Percentiles rank a stretch among this genome's conserved stretches.
phyloP scores from a whole-genome alignment of 1,140 invertebrate genomes.

The Drosophila nikananu region DNA sequence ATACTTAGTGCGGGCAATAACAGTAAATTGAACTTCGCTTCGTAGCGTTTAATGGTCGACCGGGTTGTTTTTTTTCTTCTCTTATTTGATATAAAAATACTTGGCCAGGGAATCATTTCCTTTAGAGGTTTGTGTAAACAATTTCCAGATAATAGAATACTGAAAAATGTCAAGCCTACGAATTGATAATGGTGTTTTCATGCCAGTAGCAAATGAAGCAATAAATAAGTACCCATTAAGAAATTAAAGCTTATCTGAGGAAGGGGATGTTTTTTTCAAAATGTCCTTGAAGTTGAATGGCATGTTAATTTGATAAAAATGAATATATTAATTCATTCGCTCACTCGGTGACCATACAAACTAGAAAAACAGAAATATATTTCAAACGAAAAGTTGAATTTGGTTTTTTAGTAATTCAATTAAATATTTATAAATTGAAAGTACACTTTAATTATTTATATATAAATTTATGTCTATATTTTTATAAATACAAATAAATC shows the following conservation, averaged over 20 bases:
- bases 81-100: slow-evolving; percentile 19
- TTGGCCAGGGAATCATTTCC: not conserved
- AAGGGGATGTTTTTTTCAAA: not conserved
- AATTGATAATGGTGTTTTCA: not conserved
- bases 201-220: not conserved
- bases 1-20: slow-evolving; percentile 54
- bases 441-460: not conserved
- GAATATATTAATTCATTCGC: not conserved
- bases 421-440: not conserved
- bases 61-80: not conserved
- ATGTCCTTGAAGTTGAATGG: slow-evolving; percentile 6
- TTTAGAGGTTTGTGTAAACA: slow-evolving; percentile 7
- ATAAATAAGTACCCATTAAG: not conserved
- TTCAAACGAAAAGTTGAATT: not conserved
- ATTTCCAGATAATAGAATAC: slow-evolving; percentile 11
- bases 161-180: not conserved
- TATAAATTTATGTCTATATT: not conserved
- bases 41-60: slow-evolving; percentile 43
- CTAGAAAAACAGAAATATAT: not conserved
- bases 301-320: not conserved
- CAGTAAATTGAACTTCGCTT: slow-evolving; percentile 69
- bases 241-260: not conserved
- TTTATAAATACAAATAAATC: not conserved
- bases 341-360: not conserved
- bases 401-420: not conserved